Conservation (phyloP, 2,888 invertebrate genomes). For the Glomeris marginata region DNA sequence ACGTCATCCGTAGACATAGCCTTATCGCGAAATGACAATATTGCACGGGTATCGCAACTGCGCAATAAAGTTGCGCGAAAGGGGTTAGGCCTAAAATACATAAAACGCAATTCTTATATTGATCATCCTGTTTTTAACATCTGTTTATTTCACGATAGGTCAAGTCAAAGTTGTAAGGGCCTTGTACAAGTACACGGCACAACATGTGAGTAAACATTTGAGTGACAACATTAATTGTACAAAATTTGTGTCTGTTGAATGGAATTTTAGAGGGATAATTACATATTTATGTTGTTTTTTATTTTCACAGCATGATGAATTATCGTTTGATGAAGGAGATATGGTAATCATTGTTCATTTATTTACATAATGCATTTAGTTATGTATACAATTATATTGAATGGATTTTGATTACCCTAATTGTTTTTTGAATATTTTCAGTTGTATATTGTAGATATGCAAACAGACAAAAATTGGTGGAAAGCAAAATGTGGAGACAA, state of each 20-base stretch:
- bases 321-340: slow-evolving; percentile 49
- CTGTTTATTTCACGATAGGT: slow-evolving; percentile 26
- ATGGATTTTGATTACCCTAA: neutral
- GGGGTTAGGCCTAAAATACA: too few species aligned
- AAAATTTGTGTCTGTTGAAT: too few species aligned
- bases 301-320: slow-evolving; percentile 37
- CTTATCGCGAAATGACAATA: too few species aligned
- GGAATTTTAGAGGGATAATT: slow-evolving; percentile 1
- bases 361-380: too few species aligned
- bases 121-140: neutral
- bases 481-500: slow-evolving; percentile 39
- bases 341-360: slow-evolving; percentile 23
- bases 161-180: slow-evolving; percentile 42
- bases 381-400: neutral
- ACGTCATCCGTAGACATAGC: too few species aligned
- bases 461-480: slow-evolving; percentile 39
- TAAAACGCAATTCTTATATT: neutral
- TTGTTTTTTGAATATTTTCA: slow-evolving; percentile 16
- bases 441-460: slow-evolving; percentile 41
- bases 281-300: neutral
- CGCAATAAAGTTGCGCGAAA: too few species aligned
- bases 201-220: slow-evolving; percentile 33
- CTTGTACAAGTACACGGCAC: slow-evolving; percentile 40
- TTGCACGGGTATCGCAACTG: too few species aligned
- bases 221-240: neutral